Conservation (phyloP, 2,113 vertebrate genomes). For the Burhinus bistriatus region DNA sequence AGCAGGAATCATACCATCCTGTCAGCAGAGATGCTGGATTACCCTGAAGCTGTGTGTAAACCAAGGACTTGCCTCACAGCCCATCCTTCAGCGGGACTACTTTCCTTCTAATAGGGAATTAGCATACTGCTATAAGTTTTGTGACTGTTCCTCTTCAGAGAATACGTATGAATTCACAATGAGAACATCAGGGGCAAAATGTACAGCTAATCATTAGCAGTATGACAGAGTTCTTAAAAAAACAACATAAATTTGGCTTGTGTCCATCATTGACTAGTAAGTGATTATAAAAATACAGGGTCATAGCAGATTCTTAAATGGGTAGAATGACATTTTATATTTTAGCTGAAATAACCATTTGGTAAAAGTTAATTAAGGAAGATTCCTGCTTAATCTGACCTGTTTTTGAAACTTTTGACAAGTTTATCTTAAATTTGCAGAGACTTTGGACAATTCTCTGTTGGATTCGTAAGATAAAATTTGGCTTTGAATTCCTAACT, state of each 20-base stretch:
- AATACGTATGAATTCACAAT: background rate
- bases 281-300: background rate
- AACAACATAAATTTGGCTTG: background rate
- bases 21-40: constrained; percentile 35
- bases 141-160: background rate
- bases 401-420: background rate
- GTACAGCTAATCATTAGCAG: background rate
- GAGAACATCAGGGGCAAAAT: background rate
- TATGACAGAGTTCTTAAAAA: background rate
- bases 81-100: background rate
- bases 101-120: background rate
- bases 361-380: background rate
- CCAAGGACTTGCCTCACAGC: background rate
- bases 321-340: background rate
- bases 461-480: background rate
- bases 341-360: background rate
- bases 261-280: background rate
- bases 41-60: background rate
- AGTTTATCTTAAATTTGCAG: background rate
- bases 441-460: background rate
- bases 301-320: background rate
- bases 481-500: background rate
- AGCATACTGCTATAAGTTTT: background rate
- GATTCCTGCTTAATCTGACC: background rate
- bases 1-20: constrained; percentile 10